Conservation (phyloP, 2,888 invertebrate genomes). For the Apamea epomidion region DNA sequence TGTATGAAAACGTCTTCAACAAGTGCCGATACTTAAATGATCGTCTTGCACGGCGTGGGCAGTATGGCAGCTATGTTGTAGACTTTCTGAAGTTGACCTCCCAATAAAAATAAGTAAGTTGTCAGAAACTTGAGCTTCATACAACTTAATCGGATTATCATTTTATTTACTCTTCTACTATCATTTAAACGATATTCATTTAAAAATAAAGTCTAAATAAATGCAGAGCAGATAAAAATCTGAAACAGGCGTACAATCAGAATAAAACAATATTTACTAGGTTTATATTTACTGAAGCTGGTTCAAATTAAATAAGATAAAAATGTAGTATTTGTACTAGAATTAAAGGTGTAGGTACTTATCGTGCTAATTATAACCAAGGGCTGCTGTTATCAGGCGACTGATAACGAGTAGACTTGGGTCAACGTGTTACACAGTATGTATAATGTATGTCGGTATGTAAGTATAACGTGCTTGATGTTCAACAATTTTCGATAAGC, state of each 20-base stretch:
- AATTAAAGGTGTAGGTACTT: conserved; percentile 35
- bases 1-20: not conserved
- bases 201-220: conserved; percentile 9
- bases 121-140: not conserved
- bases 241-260: conserved; percentile 21
- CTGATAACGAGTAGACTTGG: conserved; percentile 45
- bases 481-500: too few species aligned
- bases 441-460: conserved; percentile 13
- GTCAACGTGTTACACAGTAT: not conserved
- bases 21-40: not conserved
- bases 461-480: not conserved
- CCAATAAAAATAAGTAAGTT: not conserved
- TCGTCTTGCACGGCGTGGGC: not conserved
- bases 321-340: conserved; percentile 38
- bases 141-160: not conserved
- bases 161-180: too few species aligned
- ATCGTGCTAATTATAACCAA: conserved; percentile 44
- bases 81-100: not conserved
- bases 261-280: conserved; percentile 43
- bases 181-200: too few species aligned
- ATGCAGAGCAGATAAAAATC: conserved; percentile 18
- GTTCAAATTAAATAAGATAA: conserved; percentile 50
- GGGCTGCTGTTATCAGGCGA: conserved; percentile 41
- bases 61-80: not conserved
- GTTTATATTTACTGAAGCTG: conserved; percentile 6